A percentile compares a stretch with the other conserved stretches of the same genome.
These are phyloP conservation scores for Spodoptera picta DNA, from an alignment of 2,888 invertebrate species.

Conservation along the genomic window DNA sequence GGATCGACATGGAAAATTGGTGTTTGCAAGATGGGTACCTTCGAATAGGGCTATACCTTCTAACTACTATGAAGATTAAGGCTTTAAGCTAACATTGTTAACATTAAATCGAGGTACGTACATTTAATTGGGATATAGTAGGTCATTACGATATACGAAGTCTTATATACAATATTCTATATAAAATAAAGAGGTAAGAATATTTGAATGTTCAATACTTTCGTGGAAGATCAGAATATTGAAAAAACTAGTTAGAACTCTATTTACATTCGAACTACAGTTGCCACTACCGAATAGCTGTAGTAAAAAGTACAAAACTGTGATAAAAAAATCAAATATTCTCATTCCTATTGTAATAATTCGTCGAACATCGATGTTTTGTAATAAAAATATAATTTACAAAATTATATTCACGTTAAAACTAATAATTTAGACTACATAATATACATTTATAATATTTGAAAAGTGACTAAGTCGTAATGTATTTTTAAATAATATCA, in stretches of 20 bases:
- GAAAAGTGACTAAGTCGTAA: conserved; percentile 29
- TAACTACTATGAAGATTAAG: conserved; percentile 38
- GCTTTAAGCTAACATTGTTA: conserved; percentile 32
- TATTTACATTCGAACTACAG: conserved; percentile 34
- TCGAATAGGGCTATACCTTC: conserved; percentile 14
- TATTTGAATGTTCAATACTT: conserved; percentile 3
- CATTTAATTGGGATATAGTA: conserved; percentile 32
- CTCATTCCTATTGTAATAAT: conserved; percentile 57
- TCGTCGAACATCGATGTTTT: conserved; percentile 67
- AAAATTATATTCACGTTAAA: conserved; percentile 39
- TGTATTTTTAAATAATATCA: conserved; percentile 51
- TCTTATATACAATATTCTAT: conserved; percentile 30
- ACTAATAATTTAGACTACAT: conserved; percentile 42
- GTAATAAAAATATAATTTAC: conserved; percentile 43
- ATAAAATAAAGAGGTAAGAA: conserved; percentile 12
- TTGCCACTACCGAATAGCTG: conserved; percentile 21
- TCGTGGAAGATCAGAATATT: conserved; percentile 25
- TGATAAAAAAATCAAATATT: conserved; percentile 30
- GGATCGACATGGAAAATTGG: conserved; percentile 59
- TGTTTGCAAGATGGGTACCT: conserved; percentile 47
- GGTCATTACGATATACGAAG: conserved; percentile 19
- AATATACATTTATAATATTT: conserved; percentile 26
- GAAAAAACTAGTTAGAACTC: conserved; percentile 12
- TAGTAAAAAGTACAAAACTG: conserved; percentile 54
- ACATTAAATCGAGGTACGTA: conserved; percentile 17